Percentiles rank a stretch among this genome's conserved stretches.
phyloP scores from a whole-genome alignment of 2,113 vertebrate species.

The Etheostoma cragini region DNA sequence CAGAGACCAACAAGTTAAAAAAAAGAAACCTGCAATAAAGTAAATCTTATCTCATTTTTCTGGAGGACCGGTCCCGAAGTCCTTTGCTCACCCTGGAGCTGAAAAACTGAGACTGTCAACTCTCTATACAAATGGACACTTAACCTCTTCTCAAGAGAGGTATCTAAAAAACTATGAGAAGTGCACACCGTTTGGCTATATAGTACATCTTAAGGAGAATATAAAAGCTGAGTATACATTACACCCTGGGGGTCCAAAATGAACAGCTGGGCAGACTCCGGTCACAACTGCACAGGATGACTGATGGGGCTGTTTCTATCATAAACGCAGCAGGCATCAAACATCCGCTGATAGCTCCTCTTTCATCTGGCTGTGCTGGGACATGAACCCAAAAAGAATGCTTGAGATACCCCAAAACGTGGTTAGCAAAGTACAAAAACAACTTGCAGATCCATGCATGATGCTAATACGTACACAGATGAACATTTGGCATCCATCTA shows the following conservation, averaged over 20 bases:
- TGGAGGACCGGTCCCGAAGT: neutral
- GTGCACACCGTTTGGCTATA: no score
- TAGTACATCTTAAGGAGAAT: neutral
- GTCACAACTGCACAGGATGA: constrained; percentile 32
- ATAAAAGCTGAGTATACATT: constrained; percentile 31
- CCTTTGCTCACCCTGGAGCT: neutral
- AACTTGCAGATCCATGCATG: neutral
- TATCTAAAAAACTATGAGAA: constrained; percentile 4
- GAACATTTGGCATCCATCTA: neutral
- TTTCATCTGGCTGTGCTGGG: constrained; percentile 14
- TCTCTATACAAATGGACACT: neutral
- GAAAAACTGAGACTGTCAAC: constrained; percentile 3
- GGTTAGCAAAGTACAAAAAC: neutral
- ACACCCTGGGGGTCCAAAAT: constrained; percentile 37
- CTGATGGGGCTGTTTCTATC: constrained; percentile 13
- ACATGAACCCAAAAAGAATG: constrained; percentile 5
- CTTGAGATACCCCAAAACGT: neutral
- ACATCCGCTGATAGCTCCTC: constrained; percentile 22
- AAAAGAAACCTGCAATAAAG: neutral
- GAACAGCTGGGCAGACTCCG: constrained; percentile 45
- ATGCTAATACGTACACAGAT: neutral
- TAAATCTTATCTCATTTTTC: neutral
- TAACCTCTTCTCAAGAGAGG: constrained; percentile 14
- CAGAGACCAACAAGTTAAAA: neutral
- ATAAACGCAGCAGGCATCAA: constrained; percentile 31